Conservation (phyloP, 1,140 invertebrate genomes). For the Ips typographus region DNA sequence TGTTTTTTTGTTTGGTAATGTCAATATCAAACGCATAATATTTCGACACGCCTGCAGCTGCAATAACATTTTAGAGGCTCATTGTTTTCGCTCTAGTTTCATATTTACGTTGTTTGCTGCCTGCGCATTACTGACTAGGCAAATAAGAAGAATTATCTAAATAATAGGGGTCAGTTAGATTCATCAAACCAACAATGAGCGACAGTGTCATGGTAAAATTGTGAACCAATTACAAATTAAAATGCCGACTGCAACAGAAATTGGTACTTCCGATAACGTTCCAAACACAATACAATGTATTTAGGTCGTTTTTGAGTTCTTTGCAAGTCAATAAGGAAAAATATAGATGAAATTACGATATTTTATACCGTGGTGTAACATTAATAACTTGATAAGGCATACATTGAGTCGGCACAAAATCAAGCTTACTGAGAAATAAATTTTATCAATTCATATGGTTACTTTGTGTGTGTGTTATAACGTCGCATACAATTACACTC, state of each 20-base stretch:
- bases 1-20: slow-evolving; percentile 5
- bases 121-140: neutral
- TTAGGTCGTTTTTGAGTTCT: neutral
- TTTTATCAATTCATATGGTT: slow-evolving; percentile 3
- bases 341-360: too few relatives aligned
- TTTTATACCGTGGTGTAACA: too few relatives aligned
- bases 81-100: neutral
- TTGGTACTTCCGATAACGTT: slow-evolving; percentile 6
- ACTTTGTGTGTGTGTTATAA: neutral
- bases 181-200: slow-evolving; percentile 10
- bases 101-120: neutral
- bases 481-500: neutral
- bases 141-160: slow-evolving; percentile 4
- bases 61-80: slow-evolving; percentile 7
- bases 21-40: slow-evolving; percentile 7
- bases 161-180: slow-evolving; percentile 4
- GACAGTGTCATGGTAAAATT: slow-evolving; percentile 6
- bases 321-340: too few relatives aligned
- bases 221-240: slow-evolving; percentile 11
- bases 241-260: slow-evolving; percentile 9
- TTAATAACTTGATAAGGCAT: too few relatives aligned
- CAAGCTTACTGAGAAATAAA: slow-evolving; percentile 6
- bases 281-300: neutral
- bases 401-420: slow-evolving; percentile 4
- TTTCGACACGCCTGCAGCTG: slow-evolving; percentile 8